These are phyloP conservation scores for Myzus persicae DNA, from an alignment of 1,140 invertebrate genomes.

Conservation along the genomic window DNA sequence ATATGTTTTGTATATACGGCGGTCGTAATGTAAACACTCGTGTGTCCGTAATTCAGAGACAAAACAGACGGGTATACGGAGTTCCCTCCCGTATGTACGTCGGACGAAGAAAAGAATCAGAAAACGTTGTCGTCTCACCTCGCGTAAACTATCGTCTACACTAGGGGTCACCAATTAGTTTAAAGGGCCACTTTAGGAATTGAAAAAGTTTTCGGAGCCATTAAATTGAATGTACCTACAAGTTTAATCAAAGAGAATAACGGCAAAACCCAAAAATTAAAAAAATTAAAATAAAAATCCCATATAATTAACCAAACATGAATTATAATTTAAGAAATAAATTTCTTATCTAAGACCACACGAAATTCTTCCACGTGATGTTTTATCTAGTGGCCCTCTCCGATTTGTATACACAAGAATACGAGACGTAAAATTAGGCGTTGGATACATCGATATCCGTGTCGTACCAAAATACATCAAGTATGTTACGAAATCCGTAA, in stretches of 20 bases:
- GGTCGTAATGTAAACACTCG: slow-evolving; percentile 20
- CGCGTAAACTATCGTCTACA: not conserved
- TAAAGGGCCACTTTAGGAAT: not conserved
- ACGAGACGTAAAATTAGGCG: not conserved
- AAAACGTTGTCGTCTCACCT: not conserved
- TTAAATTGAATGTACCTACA: not conserved
- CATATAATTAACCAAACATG: no score
- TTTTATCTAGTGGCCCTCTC: not conserved
- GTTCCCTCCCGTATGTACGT: not conserved
- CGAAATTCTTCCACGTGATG: not conserved
- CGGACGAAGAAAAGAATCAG: not conserved
- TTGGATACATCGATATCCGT: not conserved
- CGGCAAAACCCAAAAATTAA: not conserved
- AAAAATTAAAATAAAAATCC: no score
- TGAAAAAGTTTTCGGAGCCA: not conserved
- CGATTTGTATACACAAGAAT: not conserved
- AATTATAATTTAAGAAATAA: not conserved
- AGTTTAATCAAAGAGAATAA: not conserved
- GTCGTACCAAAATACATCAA: not conserved
- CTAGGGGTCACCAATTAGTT: not conserved
- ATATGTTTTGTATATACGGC: not conserved
- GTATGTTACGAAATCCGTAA: not conserved
- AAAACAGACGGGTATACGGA: not conserved
- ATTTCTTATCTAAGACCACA: not conserved
- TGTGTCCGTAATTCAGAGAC: not conserved